Base-by-base conservation (phyloP, 2,888 invertebrate genomes). In the Trachelus stipa region DNA sequence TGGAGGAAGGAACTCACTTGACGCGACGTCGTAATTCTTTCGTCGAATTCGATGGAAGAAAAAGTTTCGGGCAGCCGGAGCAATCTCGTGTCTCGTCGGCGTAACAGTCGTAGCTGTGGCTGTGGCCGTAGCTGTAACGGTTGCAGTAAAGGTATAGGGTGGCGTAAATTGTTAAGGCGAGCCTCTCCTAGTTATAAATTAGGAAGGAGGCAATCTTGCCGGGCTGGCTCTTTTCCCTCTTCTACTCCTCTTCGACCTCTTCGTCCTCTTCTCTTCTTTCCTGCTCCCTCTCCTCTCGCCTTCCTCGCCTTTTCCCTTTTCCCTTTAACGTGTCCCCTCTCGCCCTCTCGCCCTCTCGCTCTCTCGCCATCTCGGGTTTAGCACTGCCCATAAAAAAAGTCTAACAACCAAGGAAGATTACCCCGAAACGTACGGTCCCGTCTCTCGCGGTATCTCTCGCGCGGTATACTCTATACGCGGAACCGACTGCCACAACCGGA, bases 181-280 rank as follows among this genome's bases (percentile, higher is more conserved):
- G 87, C 86, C 88, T 88, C 86, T 89, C 85, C 89, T 91, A 89
- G 90, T 90, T 91, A 89, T 90, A 90, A 91, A 91, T 91, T 91
- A 90, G 90, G 84, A 88, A 91, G 85, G 88, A 91, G 87, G 90
- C 91, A 91, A 91, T 90, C 89, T 84, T 83, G 81, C 84, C 84
- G 81, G 73, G 75, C 75, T 79, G 79, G 81, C 81, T 78, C 75
- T 79, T 81, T 78, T 82, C 79, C 79, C 77, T 76, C 74, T 56
- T 74, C 71, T 77, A 77, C 73, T 74, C 79, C 73, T 68, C 76
- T 76, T 74, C 69, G 23, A 40, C 74, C n/a, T n/a, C n/a, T n/a
- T n/a, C n/a, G n/a, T n/a, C n/a, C 33, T 56, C 69, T 78, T 34
- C 71, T 74, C 74, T 31, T 40, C 40, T 4, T 40, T 15, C 15